Percentiles rank a stretch among this genome's conserved stretches.
Conservation (phyloP, 2,888 invertebrate genomes). For the Drosophila austrosaltans region DNA sequence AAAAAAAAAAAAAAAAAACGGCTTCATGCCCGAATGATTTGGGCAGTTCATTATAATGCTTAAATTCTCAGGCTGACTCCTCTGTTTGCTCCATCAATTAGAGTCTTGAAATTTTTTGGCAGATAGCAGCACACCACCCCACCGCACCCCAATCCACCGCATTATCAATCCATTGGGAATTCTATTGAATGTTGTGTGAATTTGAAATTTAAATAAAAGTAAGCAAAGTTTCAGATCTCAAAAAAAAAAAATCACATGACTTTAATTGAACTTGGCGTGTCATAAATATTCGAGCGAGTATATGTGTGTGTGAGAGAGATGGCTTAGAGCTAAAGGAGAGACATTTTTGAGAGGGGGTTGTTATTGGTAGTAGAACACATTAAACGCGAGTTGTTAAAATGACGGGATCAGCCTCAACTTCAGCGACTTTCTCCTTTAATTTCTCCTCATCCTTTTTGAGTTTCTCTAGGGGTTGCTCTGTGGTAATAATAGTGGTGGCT, state of each 20-base stretch:
- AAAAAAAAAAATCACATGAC: slow-evolving; percentile 63
- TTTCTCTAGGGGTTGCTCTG: slow-evolving; percentile 65
- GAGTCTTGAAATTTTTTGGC: slow-evolving; percentile 55
- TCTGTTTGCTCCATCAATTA: slow-evolving; percentile 58
- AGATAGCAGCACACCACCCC: not conserved
- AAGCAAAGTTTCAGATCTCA: slow-evolving; percentile 50
- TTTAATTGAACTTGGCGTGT: slow-evolving; percentile 68
- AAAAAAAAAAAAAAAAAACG: slow-evolving; percentile 22
- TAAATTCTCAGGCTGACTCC: slow-evolving; percentile 9
- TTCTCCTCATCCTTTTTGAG: slow-evolving; percentile 78
- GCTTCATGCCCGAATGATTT: slow-evolving; percentile 48
- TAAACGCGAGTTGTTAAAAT: slow-evolving; percentile 82
- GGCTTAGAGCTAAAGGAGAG: slow-evolving; percentile 47
- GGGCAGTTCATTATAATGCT: slow-evolving; percentile 24
- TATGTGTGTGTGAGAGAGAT: slow-evolving; percentile 30
- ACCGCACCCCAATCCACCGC: not conserved
- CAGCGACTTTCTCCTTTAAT: slow-evolving; percentile 82
- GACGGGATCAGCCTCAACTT: slow-evolving; percentile 83
- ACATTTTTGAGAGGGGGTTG: not conserved
- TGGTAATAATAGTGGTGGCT: slow-evolving; percentile 47
- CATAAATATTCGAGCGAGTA: slow-evolving; percentile 62
- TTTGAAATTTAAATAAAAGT: slow-evolving; percentile 65
- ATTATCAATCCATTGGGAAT: slow-evolving; percentile 19
- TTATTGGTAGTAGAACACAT: slow-evolving; percentile 13
- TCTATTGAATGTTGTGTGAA: slow-evolving; percentile 53